Conservation (phyloP, 2,888 invertebrate species). For the Aproaerema taeniolella region DNA sequence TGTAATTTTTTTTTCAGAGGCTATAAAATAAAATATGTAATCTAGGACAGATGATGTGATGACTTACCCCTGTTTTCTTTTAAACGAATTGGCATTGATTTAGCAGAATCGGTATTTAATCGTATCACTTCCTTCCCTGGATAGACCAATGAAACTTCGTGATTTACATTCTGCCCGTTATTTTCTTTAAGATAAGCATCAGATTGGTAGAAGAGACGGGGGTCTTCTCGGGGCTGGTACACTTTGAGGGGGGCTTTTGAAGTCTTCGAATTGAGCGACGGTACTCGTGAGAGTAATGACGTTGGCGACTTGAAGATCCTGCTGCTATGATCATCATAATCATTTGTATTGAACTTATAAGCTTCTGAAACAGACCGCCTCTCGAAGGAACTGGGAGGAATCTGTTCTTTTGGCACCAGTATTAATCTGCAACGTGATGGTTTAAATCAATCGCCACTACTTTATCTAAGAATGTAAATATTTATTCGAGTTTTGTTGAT, state of each 20-base stretch:
- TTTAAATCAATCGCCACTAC: constrained; percentile 17
- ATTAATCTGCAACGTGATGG: constrained; percentile 37
- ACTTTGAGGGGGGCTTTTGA: constrained; percentile 31
- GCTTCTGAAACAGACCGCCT: constrained; percentile 29
- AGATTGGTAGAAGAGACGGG: constrained; percentile 63
- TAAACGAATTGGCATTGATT: constrained; percentile 27
- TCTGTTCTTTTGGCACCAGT: constrained; percentile 35
- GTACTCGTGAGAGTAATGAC: constrained; percentile 36
- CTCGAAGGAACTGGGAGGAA: constrained; percentile 23
- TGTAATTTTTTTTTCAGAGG: no score
- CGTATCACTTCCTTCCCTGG: constrained; percentile 50
- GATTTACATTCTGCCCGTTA: constrained; percentile 45
- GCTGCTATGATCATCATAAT: constrained; percentile 59
- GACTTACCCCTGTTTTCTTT: no score
- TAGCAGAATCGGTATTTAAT: constrained; percentile 27
- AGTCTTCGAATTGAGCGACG: constrained; percentile 34
- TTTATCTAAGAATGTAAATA: constrained; percentile 32
- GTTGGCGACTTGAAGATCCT: constrained; percentile 35
- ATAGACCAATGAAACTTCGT: constrained; percentile 49
- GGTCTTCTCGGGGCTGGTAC: constrained; percentile 61
- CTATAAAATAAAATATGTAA: no score
- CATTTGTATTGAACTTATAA: constrained; percentile 38
- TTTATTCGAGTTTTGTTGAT: constrained; percentile 30
- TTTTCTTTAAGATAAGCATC: constrained; percentile 58
- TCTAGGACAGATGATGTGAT: no score